Base-by-base conservation (phyloP, 2,113 vertebrate genomes). In the Aptenodytes patagonicus region DNA sequence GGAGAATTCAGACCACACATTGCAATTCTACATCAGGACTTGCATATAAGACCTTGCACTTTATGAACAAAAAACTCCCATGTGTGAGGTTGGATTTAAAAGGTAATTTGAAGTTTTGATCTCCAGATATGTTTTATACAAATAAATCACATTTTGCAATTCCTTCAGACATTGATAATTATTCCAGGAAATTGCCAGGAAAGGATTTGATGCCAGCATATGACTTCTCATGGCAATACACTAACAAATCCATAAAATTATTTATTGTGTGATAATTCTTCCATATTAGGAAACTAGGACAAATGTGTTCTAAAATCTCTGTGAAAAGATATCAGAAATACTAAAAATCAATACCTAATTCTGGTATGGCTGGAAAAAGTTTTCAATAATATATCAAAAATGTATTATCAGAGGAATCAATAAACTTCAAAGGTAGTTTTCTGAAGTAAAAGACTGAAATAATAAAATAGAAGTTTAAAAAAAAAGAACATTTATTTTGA, bases 331-430 rank as follows among this genome's bases (percentile, higher is more conserved):
- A 60, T 16, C 36, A 87, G 16, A 82, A 91, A 81, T 71, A 73
- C 28, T 78, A 73, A 89, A 95, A 93, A 91, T 86, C 68, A 80
- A 91, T 65, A 86, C 13, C 25, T 87, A 65, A 91, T 95, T 70
- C 60, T 87, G 51, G n/a, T 25, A 73, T 40, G 36, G 55, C 46
- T 92, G 17, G 13, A 70, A 95, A 87, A 91, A 17, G 4, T 38
- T 91, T 81, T 73, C 58, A 93, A 57, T 72, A 40, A 10, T 38
- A 5, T 46, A 58, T 46, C 0, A 31, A 69, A 64, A 64, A 52
- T 3, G 1, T 19, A 47, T 79, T 75, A 58, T 42, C 22, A 73
- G 16, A 36, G 14, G 38, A 87, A 77, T 69, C 14, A 46, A 51
- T 49, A 46, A 60, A 64, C 8, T 66, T 78, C 36, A 77, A 82